Evolutionary conservation across 2,888 invertebrate species (phyloP), one percentile per base, ranked within the genome.

Genomic region (Diaprepes abbreviatus): DNA sequence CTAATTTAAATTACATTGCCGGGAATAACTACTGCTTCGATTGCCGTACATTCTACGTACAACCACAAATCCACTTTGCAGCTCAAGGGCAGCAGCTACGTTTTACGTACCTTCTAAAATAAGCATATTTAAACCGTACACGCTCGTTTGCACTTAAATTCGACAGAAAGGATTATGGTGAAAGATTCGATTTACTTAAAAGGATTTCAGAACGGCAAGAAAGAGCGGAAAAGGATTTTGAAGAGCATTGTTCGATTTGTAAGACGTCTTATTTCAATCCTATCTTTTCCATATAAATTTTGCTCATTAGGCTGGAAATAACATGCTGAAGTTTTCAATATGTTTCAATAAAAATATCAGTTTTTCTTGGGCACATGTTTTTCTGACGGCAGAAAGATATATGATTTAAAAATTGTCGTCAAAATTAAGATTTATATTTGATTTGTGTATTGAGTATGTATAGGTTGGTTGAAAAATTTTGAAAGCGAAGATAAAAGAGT

Each of bases 131-230:
- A 40, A 12, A 55, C 28, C 28, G 55, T 12, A 63, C 14, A 31
- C 63, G 17, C n/a, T 35, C 35, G 54, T 64, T 64, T 40, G 52
- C 64, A 64, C 64, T 24, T 31, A 43, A 54, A 54, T 43, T 12
- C 19, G 38, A 45, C 40, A 16, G 33, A 48, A 43, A 55, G 21
- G 54, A 64, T 55, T 40, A 54, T 40, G 16, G 21, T 7, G 50
- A 67, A 59, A 43, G 57, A 67, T 67, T 62, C 55, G 55, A 62
- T 67, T 54, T 54, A 38, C 52, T 38, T 63, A 60, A 45, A 60
- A 60, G 59, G 59, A 60, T 60, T 60, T 60, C 35, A 10, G 33
- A 19, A 33, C 21, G 33, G 45, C 21, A 40, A 19, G 21, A 48
- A 60, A 33, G 33, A 35, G 16, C 35, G 21, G 31, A 60, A 48